These are phyloP conservation scores for Anhinga anhinga DNA, from an alignment of 2,113 vertebrate species.

Conservation along the genomic window DNA sequence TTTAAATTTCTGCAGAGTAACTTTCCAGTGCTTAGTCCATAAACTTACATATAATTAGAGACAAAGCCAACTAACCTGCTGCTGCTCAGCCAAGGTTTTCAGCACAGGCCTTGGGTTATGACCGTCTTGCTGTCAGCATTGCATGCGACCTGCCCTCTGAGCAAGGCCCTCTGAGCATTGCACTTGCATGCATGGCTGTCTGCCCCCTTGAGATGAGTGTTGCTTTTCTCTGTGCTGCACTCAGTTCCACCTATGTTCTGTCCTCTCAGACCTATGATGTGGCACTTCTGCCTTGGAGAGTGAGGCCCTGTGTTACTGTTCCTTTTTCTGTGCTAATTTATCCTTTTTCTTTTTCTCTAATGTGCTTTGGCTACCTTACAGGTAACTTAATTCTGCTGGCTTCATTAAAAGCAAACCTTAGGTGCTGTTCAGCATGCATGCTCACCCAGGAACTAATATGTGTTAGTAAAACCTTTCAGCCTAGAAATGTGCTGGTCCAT, in stretches of 20 bases:
- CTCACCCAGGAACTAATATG: not conserved
- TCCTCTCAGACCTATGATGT: not conserved
- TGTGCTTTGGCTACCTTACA: not conserved
- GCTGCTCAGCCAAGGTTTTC: not conserved
- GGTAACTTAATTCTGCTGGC: not conserved
- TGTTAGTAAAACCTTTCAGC: not conserved
- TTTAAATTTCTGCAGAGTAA: not conserved
- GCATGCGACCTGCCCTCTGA: not conserved
- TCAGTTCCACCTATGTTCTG: not conserved
- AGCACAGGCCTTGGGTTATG: not conserved
- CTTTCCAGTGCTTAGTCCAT: not conserved
- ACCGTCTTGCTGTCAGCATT: not conserved
- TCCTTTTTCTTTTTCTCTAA: not conserved
- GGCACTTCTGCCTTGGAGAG: not conserved
- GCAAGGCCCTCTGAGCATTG: no score
- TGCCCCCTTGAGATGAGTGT: not conserved
- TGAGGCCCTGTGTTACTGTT: not conserved
- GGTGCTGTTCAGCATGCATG: not conserved
- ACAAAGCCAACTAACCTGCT: not conserved
- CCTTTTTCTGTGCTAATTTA: not conserved
- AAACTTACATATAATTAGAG: not conserved
- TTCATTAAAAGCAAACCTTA: not conserved
- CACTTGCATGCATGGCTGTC: accelerated
- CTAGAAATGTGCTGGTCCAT: not conserved
- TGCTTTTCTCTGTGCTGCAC: not conserved